Percentiles rank a stretch among this genome's conserved stretches.
Conservation (phyloP, 2,797 vertebrate species). For the Syndactyla subalaris region DNA sequence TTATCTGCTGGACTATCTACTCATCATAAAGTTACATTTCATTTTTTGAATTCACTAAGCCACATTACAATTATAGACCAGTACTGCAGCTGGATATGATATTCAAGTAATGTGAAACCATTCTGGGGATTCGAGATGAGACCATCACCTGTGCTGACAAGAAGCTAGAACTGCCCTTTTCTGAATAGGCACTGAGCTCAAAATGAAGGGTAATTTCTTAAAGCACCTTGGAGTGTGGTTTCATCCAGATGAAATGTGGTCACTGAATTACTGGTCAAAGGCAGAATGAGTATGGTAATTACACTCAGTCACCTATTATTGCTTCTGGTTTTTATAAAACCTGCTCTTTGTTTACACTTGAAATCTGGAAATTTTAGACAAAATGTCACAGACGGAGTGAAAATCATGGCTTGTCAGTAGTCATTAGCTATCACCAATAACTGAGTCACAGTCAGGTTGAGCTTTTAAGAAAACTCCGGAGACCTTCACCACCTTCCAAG, state of each 20-base stretch:
- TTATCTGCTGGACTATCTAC: constrained; percentile 15
- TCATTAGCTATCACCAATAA: neutral
- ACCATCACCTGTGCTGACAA: constrained; percentile 8
- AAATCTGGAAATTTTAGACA: constrained; percentile 62
- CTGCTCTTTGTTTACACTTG: constrained; percentile 4
- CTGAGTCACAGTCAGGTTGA: neutral
- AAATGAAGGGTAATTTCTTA: constrained; percentile 25
- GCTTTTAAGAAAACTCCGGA: neutral
- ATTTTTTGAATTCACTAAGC: constrained; percentile 33
- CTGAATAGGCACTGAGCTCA: constrained; percentile 39
- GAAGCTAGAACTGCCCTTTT: constrained; percentile 9
- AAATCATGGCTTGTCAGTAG: constrained; percentile 3
- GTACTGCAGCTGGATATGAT: neutral
- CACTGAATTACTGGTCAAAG: constrained; percentile 63
- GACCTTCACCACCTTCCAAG: neutral
- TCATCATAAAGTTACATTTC: constrained; percentile 19
- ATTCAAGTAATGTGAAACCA: constrained; percentile 36
- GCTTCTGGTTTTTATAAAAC: constrained; percentile 66
- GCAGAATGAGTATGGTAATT: constrained; percentile 49
- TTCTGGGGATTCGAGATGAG: constrained; percentile 22
- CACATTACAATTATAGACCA: neutral
- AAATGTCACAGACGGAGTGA: constrained; percentile 27
- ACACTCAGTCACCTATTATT: constrained; percentile 66
- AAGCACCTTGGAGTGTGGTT: constrained; percentile 6
- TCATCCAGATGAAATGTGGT: constrained; percentile 50